Evolutionary conservation across 2,888 invertebrate genomes (phyloP).

Genomic region (Zaprionus bogoriensis): DNA sequence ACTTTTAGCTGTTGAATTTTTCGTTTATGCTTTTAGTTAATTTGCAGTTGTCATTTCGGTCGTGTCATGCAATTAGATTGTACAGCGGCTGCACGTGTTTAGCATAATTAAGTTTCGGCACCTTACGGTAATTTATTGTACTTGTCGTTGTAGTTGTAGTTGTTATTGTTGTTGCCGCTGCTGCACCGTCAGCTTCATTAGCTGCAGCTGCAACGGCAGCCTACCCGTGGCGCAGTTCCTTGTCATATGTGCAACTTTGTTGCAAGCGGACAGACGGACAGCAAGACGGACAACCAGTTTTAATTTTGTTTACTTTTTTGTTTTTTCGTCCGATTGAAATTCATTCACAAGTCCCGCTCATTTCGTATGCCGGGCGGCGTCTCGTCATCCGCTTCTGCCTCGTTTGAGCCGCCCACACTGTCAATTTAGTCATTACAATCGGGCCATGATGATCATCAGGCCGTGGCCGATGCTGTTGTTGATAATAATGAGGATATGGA

Average conservation of each 20-base stretch:
- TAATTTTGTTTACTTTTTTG: conserved; percentile 30
- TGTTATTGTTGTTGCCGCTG: conserved; percentile 17
- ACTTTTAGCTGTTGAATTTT: background rate
- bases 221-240: conserved; percentile 36
- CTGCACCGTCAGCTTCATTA: conserved; percentile 72
- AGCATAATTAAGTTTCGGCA: conserved; percentile 68
- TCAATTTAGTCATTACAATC: conserved; percentile 70
- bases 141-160: conserved; percentile 38
- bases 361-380: conserved; percentile 69
- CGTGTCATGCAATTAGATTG: conserved; percentile 66
- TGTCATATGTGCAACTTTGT: conserved; percentile 39
- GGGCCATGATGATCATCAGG: conserved; percentile 16
- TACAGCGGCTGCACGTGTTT: conserved; percentile 66
- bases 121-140: conserved; percentile 64
- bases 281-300: conserved; percentile 61
- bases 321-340: conserved; percentile 31
- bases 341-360: conserved; percentile 68
- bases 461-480: conserved; percentile 7
- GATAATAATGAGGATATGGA: conserved; percentile 35
- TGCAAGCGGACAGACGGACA: conserved; percentile 28
- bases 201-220: conserved; percentile 54
- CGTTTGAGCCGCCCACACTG: conserved; percentile 58
- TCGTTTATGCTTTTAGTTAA: background rate
- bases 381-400: conserved; percentile 13
- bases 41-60: conserved; percentile 37